A percentile compares a stretch with the other conserved stretches of the same genome.
phyloP scores from a whole-genome alignment of 2,113 vertebrate genomes.

The Rhipidura dahli region DNA sequence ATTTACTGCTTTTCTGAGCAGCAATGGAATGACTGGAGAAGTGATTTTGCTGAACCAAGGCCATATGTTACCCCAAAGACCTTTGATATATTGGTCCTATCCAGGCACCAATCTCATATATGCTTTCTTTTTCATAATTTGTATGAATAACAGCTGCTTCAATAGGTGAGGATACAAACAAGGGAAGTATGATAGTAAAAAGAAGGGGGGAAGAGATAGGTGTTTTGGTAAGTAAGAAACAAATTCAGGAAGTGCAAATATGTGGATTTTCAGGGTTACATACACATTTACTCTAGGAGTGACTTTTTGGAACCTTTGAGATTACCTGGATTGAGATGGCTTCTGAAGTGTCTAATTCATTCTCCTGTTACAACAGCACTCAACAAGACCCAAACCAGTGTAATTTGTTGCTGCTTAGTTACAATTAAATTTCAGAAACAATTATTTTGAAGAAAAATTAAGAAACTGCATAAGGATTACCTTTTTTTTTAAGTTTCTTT shows the following conservation, averaged over 20 bases:
- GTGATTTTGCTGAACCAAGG: constrained; percentile 26
- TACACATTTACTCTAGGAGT: neutral
- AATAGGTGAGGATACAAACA: neutral
- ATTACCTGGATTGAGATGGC: neutral
- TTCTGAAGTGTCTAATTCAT: neutral
- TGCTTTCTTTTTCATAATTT: neutral
- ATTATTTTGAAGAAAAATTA: neutral
- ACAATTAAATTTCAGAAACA: neutral
- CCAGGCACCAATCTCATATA: neutral
- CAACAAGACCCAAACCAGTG: neutral
- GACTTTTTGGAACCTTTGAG: neutral
- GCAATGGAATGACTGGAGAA: neutral
- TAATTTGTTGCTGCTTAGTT: neutral
- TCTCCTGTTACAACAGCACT: neutral
- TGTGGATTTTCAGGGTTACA: neutral
- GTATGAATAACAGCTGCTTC: neutral
- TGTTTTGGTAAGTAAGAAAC: neutral
- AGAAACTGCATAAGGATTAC: neutral
- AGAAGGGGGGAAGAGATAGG: neutral
- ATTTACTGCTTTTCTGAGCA: constrained; percentile 19
- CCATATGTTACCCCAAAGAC: neutral
- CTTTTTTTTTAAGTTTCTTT: neutral
- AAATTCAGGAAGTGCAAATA: neutral
- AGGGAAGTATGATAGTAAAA: neutral
- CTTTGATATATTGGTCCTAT: neutral